Conservation (phyloP, 23 tunicate species). For the Botrylloides violaceus region DNA sequence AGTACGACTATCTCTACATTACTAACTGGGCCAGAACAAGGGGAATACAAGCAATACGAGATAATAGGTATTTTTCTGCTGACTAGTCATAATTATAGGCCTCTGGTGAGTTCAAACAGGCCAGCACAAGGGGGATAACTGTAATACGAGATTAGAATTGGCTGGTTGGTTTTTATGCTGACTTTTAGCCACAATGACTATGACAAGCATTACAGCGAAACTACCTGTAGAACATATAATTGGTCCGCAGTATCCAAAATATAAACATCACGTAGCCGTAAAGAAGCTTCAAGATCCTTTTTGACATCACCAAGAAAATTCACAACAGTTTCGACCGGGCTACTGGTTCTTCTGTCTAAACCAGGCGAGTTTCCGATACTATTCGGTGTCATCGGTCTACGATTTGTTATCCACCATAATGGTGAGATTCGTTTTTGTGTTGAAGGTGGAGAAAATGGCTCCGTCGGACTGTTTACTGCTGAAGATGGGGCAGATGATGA, state of each 20-base stretch:
- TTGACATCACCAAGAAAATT: slow-evolving; percentile 54
- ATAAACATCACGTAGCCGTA: slow-evolving; percentile 55
- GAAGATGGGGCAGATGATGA: slow-evolving; percentile 40
- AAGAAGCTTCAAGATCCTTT: slow-evolving; percentile 41
- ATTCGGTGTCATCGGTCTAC: slow-evolving; percentile 6
- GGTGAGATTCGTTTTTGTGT: slow-evolving; percentile 12
- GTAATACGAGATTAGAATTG: no score
- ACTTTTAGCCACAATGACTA: no score
- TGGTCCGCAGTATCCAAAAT: slow-evolving; percentile 37
- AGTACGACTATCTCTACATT: no score
- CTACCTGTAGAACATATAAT: slow-evolving; percentile 47
- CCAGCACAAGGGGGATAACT: no score
- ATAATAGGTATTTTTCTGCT: no score
- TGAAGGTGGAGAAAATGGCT: slow-evolving; percentile 10
- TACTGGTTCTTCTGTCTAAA: slow-evolving; percentile 29
- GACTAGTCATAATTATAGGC: no score
- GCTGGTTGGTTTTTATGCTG: no score
- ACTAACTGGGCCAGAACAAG: no score
- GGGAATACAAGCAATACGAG: no score
- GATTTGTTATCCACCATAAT: slow-evolving; percentile 36
- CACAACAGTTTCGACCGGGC: slow-evolving; percentile 61
- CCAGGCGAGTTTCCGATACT: slow-evolving; percentile 11
- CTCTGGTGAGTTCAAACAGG: no score
- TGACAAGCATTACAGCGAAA: no score
- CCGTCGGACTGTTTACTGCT: slow-evolving; percentile 18